These are phyloP conservation scores for Phenganax subtilis DNA, from an alignment of 92 coral and sea anemone species.

Conservation along the genomic window DNA sequence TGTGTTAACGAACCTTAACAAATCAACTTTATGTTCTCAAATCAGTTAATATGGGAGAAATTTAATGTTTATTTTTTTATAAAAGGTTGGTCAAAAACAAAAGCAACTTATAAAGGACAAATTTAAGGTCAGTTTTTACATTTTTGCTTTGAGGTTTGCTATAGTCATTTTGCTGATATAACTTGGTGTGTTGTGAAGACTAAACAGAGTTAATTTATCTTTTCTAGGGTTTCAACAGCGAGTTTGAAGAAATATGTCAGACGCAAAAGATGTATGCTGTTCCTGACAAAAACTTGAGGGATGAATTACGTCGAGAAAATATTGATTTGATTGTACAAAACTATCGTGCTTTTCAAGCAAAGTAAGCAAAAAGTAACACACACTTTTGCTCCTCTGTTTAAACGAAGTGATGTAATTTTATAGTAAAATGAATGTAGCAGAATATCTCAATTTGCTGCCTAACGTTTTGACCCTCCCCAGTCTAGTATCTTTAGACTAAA, in stretches of 20 bases:
- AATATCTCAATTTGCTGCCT: too few relatives aligned
- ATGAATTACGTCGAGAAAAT: constrained; percentile 77
- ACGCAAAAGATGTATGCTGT: constrained; percentile 95
- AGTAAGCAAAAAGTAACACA: constrained; percentile 52
- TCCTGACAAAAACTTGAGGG: constrained; percentile 81
- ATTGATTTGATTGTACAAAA: constrained; percentile 69
- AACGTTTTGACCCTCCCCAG: too few relatives aligned
- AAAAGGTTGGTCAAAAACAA: constrained; percentile 87
- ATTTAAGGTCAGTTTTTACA: constrained; percentile 62
- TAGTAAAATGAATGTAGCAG: too few relatives aligned
- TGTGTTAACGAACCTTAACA: too few relatives aligned
- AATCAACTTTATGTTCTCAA: too few relatives aligned
- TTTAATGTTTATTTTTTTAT: neutral
- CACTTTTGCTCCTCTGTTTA: too few relatives aligned
- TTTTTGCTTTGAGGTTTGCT: neutral
- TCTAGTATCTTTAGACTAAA: too few relatives aligned
- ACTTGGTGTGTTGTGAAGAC: neutral
- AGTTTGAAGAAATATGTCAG: constrained; percentile 88
- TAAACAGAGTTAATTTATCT: neutral
- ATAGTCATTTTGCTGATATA: neutral
- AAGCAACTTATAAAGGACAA: constrained; percentile 90
- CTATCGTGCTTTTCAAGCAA: constrained; percentile 71
- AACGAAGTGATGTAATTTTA: too few relatives aligned
- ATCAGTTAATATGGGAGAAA: too few relatives aligned
- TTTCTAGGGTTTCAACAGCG: constrained; percentile 87